These are phyloP conservation scores for Myotis findleyi DNA, from an alignment of 2,797 vertebrate genomes.

Conservation along the genomic window DNA sequence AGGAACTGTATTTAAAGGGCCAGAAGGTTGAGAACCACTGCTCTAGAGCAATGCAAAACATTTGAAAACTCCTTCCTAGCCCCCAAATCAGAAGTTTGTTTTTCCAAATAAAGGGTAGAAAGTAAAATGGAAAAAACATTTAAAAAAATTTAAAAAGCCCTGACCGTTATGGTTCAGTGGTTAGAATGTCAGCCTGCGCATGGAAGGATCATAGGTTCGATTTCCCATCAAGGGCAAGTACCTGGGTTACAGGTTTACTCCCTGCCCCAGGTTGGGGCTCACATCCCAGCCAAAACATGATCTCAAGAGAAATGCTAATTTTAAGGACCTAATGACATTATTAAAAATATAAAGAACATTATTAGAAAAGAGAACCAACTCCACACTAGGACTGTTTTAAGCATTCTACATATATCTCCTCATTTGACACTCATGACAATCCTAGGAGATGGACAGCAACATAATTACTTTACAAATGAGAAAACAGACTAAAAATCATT, in stretches of 20 bases:
- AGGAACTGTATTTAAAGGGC: too few species aligned
- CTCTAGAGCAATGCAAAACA: not conserved
- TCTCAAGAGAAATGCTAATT: constrained; percentile 5
- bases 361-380: not conserved
- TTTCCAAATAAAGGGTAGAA: not conserved
- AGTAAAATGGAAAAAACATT: constrained; percentile 23
- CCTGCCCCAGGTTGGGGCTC: not conserved
- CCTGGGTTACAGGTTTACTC: too few species aligned
- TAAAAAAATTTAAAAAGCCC: not conserved
- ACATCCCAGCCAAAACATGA: not conserved
- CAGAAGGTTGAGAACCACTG: too few species aligned
- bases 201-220: too few species aligned
- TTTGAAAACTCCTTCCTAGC: constrained; percentile 1
- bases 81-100: not conserved
- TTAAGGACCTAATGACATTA: constrained; percentile 42
- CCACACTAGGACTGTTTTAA: not conserved
- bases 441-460: not conserved
- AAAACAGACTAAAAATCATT: not conserved
- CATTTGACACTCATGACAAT: constrained; percentile 11
- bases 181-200: too few species aligned
- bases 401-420: not conserved
- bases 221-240: too few species aligned
- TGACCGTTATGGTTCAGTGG: too few species aligned
- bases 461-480: not conserved
- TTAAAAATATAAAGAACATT: constrained; percentile 52